Conservation (phyloP, 2,797 vertebrate genomes). For the Myotis planiceps region DNA sequence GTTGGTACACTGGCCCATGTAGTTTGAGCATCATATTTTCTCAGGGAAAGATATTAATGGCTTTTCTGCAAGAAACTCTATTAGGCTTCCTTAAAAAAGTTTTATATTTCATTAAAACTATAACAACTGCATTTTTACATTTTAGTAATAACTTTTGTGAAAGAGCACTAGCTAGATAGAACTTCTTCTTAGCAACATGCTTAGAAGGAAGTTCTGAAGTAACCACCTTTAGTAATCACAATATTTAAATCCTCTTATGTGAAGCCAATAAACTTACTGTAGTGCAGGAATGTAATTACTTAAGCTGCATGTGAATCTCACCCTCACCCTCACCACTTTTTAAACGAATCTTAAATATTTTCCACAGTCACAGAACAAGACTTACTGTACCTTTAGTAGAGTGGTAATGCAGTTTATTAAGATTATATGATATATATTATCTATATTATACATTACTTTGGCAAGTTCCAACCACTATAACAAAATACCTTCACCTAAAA, state of each 20-base stretch:
- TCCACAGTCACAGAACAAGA: conserved; percentile 58
- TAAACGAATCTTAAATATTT: conserved; percentile 69
- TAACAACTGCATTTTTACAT: conserved; percentile 68
- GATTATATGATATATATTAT: neutral
- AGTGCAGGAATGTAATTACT: conserved; percentile 70
- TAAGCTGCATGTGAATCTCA: conserved; percentile 57
- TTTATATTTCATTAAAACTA: conserved; percentile 75
- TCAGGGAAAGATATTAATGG: conserved; percentile 77
- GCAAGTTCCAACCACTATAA: conserved; percentile 26
- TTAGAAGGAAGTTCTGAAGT: conserved; percentile 70
- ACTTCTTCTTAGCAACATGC: conserved; percentile 72
- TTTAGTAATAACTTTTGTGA: conserved; percentile 73
- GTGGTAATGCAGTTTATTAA: conserved; percentile 24
- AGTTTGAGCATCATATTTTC: conserved; percentile 76
- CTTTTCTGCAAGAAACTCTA: conserved; percentile 73
- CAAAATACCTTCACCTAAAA: conserved; percentile 61
- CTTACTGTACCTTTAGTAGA: conserved; percentile 44
- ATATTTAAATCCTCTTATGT: conserved; percentile 78
- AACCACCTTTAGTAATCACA: conserved; percentile 66
- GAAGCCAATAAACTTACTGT: conserved; percentile 75
- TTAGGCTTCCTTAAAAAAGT: conserved; percentile 65
- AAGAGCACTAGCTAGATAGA: conserved; percentile 73
- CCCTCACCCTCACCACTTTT: conserved; percentile 27
- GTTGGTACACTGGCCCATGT: conserved; percentile 42
- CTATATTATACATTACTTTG: neutral